Evolutionary conservation across 2,797 vertebrate species (phyloP), one percentile per base, ranked within the genome.

Genomic region (Varecia variegata): DNA sequence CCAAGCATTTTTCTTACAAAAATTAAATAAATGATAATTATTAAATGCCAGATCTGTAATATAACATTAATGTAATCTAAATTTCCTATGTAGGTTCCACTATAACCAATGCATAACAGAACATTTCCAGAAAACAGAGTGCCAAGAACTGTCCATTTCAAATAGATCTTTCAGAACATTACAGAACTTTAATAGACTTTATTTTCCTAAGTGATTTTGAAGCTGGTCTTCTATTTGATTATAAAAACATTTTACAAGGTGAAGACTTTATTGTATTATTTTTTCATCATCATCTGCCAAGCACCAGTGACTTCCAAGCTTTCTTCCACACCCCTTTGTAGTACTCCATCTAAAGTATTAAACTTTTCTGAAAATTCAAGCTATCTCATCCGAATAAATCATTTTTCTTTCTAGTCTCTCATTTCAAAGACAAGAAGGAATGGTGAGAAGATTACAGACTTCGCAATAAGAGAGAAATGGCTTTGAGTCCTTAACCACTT

Each of bases 361-460:
- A 92, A 32, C 7, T 84, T 96, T 87, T 92, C 56, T 91, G 13
- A 91, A 91, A 84, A 60, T 60, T 67, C 45, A 86, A 45, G 8
- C 7, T 15, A 82, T 71, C 25, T 54, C 17, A 80, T 23, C 65
- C 73, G 60, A 88, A 60, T 18, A 83, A 93, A 32, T 54, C 56
- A 88, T 35, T 27, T 90, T 73, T 65, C 79, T 70, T 68, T 54
- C 2, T 52, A 3, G 80, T 85, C 27, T 81, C 32, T 91, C 14
- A 83, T 35, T 80, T 74, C 81, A 80, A 91, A 91, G 25, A 47
- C 7, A 87, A 25, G 14, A 4, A 60, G 32, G 83, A 94, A 40
- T 30, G 3, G 0, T 88, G 15, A 38, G 20, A 58, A 62, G 30
- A 32, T 60, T 25, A 93, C 7, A 70, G 18, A 40, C 7, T 62